Evolutionary conservation across 2,113 vertebrate genomes (phyloP).

Genomic region (Gila orcuttii): DNA sequence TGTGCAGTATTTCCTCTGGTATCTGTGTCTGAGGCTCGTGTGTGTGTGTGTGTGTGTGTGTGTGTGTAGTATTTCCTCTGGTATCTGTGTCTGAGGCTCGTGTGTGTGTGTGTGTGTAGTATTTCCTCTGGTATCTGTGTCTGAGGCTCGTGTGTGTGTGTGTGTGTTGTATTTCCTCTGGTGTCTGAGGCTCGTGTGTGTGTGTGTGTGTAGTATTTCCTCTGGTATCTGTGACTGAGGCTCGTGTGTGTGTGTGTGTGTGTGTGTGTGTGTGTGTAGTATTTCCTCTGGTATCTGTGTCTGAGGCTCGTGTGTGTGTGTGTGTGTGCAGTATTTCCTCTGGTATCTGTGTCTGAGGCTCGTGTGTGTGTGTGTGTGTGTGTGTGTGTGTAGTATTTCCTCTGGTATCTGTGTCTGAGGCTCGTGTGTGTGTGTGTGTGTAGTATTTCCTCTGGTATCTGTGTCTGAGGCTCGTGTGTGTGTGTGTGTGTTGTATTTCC

Average conservation of each 20-base stretch:
- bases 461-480: slow-evolving; percentile 76
- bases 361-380: too few species aligned
- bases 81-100: slow-evolving; percentile 92
- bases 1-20: slow-evolving; percentile 93
- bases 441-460: slow-evolving; percentile 98
- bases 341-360: slow-evolving; percentile 97
- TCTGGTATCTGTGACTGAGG: slow-evolving; percentile 96
- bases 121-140: slow-evolving; percentile 97
- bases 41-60: too few species aligned
- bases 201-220: slow-evolving; percentile 81
- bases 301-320: slow-evolving; percentile 63
- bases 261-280: slow-evolving; percentile 66
- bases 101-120: slow-evolving; percentile 67
- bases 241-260: too few species aligned
- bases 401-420: slow-evolving; percentile 96
- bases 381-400: slow-evolving; percentile 81
- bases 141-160: slow-evolving; percentile 62
- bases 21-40: slow-evolving; percentile 86
- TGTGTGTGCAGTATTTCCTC: slow-evolving; percentile 83
- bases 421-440: too few species aligned
- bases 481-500: slow-evolving; percentile 81
- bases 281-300: slow-evolving; percentile 97
- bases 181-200: slow-evolving; percentile 82
- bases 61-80: slow-evolving; percentile 88
- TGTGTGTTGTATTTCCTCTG: slow-evolving; percentile 88